These are phyloP conservation scores for Stichodactyla mertensii DNA, from an alignment of 64 coral and sea anemone genomes.

Conservation along the genomic window DNA sequence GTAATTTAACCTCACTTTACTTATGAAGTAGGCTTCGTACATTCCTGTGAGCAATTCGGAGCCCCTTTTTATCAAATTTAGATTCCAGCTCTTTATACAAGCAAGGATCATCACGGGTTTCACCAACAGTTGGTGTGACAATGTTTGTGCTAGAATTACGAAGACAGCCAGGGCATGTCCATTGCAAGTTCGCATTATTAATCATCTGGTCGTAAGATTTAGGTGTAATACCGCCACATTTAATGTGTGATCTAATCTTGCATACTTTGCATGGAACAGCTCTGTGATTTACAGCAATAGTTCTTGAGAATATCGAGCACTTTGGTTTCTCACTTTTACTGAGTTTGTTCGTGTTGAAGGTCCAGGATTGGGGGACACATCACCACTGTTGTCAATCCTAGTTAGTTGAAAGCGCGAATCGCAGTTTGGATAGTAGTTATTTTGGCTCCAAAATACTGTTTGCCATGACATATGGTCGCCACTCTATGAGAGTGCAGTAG, in stretches of 20 bases:
- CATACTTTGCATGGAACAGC: slow-evolving; percentile 22
- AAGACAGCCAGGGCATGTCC: slow-evolving; percentile 16
- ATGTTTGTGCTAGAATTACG: not conserved
- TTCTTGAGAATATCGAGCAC: too few relatives aligned
- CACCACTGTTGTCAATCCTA: too few relatives aligned
- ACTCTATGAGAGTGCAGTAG: too few relatives aligned
- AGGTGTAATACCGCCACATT: slow-evolving; percentile 22
- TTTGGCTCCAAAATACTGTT: too few relatives aligned
- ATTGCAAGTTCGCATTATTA: not conserved
- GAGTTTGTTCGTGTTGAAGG: too few relatives aligned
- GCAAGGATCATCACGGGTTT: not conserved
- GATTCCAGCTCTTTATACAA: slow-evolving; percentile 29
- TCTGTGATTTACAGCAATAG: slow-evolving; percentile 17
- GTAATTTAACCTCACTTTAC: slow-evolving; percentile 35
- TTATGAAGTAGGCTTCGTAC: slow-evolving; percentile 37
- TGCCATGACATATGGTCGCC: too few relatives aligned
- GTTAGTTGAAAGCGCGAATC: too few relatives aligned
- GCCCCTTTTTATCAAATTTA: slow-evolving; percentile 23
- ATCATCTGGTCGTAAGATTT: slow-evolving; percentile 8
- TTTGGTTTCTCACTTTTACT: too few relatives aligned
- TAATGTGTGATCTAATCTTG: not conserved
- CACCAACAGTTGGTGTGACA: too few relatives aligned
- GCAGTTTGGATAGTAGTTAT: too few relatives aligned
- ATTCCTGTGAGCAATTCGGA: slow-evolving; percentile 39
- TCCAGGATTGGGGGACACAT: too few relatives aligned